phyloP scores from a whole-genome alignment of 23 tunicate species.

The Oikopleura albicans region DNA sequence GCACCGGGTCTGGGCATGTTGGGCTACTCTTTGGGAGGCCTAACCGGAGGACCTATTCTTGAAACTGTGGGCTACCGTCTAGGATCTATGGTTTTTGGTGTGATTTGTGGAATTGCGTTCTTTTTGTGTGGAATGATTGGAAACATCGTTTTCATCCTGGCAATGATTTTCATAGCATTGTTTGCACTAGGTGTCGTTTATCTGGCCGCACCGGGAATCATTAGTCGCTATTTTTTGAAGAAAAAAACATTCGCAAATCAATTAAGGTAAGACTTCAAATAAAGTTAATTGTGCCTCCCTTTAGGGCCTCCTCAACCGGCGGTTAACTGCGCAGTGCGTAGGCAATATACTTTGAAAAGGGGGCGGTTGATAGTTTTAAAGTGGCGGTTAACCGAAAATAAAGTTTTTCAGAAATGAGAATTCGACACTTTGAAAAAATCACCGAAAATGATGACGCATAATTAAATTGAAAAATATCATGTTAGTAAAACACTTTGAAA shows the following conservation, averaged over 20 bases:
- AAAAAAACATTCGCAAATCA: conserved; percentile 12
- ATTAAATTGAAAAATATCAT: no score
- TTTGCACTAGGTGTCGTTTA: background rate
- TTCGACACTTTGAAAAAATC: no score
- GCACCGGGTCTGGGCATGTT: conserved; percentile 15
- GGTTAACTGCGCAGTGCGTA: no score
- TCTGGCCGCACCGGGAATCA: conserved; percentile 14
- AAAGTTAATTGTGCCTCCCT: no score
- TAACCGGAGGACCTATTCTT: background rate
- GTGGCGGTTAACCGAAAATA: no score
- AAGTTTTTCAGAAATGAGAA: no score
- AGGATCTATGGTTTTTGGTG: conserved; percentile 10
- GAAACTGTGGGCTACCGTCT: background rate
- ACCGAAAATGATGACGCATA: no score
- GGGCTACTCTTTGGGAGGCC: background rate
- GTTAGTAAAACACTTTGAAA: no score
- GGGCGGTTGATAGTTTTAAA: no score
- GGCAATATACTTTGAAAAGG: no score
- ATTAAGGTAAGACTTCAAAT: background rate
- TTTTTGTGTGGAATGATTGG: background rate
- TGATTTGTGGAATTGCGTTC: background rate
- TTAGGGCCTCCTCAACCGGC: no score
- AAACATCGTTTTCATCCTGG: background rate
- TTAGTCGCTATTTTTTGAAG: conserved; percentile 1
- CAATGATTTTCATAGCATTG: background rate